phyloP scores from a whole-genome alignment of 2,888 invertebrate species.

The Drosophila greeni region DNA sequence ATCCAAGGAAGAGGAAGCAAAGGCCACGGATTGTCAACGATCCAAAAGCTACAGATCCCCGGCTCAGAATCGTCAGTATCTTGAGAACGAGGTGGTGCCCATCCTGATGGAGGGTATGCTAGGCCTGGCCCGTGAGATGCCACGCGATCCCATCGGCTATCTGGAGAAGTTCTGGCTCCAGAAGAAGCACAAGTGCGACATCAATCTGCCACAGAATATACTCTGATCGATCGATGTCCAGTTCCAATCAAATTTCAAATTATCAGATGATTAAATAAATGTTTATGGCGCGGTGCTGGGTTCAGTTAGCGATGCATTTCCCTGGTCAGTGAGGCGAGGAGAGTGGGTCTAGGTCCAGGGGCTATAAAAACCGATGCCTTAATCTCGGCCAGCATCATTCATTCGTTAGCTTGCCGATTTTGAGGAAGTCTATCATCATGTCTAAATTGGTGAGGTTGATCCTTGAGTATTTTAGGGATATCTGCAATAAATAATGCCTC shows the following conservation, averaged over 20 bases:
- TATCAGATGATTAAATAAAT: constrained; percentile 49
- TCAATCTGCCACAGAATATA: constrained; percentile 47
- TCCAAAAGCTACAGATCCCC: constrained; percentile 10
- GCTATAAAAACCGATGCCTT: constrained; percentile 51
- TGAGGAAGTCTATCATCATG: constrained; percentile 49
- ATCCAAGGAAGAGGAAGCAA: neutral
- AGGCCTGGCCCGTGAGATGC: constrained; percentile 55
- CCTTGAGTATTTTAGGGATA: neutral
- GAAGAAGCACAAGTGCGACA: constrained; percentile 55
- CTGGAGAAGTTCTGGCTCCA: constrained; percentile 56
- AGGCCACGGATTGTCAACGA: constrained; percentile 12
- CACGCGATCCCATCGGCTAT: constrained; percentile 54
- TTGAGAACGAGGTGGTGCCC: constrained; percentile 54
- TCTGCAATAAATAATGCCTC: neutral
- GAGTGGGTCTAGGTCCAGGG: neutral
- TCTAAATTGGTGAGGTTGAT: constrained; percentile 62
- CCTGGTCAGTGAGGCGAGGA: constrained; percentile 36
- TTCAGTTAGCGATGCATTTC: constrained; percentile 42
- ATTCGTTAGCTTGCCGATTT: constrained; percentile 35
- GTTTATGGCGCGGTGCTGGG: constrained; percentile 32
- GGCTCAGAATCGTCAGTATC: constrained; percentile 36
- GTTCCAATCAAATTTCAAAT: constrained; percentile 55
- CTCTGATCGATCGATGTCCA: constrained; percentile 14
- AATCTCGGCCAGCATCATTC: constrained; percentile 55
- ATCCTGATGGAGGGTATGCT: constrained; percentile 63